Base-by-base conservation (phyloP, 2,888 invertebrate genomes). In the Caenorhabditis sp. region DNA sequence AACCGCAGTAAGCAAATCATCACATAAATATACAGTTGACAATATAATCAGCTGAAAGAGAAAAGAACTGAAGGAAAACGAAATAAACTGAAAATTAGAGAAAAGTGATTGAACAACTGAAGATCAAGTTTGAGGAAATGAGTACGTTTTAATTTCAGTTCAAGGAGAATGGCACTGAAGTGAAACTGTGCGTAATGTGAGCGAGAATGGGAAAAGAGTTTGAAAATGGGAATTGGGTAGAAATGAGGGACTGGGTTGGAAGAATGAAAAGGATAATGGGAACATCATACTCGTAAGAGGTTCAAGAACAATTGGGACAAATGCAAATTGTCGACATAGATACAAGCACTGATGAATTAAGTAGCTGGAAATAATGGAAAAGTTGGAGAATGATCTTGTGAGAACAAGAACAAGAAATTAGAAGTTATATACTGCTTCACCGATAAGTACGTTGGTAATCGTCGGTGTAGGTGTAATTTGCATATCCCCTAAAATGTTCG, bases 361-460 rank as follows among this genome's bases (percentile, higher is more conserved):
- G 67, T 76, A 67, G 76, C n/a, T 20, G 20, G 11, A 32, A 44
- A 13, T n/a, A n/a, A n/a, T n/a, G n/a, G n/a, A n/a, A 24, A 69
- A 56, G 50, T 58, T 69, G 56, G 56, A 62, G 32, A 40, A n/a
- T n/a, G n/a, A n/a, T n/a, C n/a, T n/a, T 61, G 53, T 22, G 53
- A 0, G 53, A 24, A 68, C 22, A 51, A 22, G 11, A 24, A 20
- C 22, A n/a, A 20, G 32, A 11, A 32, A 74, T 53, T 56, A 50
- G 47, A 47, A 60, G 32, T 1, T 15, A 37, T 32, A 4, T n/a
- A 24, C 32, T 37, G 32, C 24, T 70, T 83, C 76, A 86, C 67
- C 86, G 86, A 80, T 86, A 86, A 22, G 80, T 83, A 5, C 84
- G 72, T 64, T 87, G 86, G 51, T 85, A 87, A 61, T 87, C 86